Conservation (phyloP, 2,888 invertebrate species). For the Drosophila heteroneura region DNA sequence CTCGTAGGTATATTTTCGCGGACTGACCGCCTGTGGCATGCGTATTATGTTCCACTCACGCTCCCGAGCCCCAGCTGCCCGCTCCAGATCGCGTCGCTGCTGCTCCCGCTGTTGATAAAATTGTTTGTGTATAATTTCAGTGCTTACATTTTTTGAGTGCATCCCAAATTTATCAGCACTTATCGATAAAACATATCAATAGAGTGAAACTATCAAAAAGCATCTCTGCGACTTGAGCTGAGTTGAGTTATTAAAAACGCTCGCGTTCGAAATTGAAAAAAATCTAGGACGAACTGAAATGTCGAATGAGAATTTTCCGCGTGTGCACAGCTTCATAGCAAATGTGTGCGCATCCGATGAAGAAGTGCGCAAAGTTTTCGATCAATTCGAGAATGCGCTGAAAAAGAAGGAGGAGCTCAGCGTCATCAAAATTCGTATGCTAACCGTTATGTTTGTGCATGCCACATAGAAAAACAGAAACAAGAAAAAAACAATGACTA, state of each 20-base stretch:
- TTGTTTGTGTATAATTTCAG: background rate
- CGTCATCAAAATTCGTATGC: conserved; percentile 4
- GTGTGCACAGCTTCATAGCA: conserved; percentile 4
- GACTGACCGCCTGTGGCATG: conserved; percentile 86
- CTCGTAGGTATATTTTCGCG: conserved; percentile 84
- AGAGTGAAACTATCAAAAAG: background rate
- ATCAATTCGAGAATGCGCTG: conserved; percentile 12
- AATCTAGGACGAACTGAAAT: background rate
- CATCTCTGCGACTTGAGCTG: background rate
- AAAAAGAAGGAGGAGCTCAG: background rate
- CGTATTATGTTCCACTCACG: conserved; percentile 87
- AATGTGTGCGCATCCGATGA: background rate
- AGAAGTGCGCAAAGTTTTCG: background rate
- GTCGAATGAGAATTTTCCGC: conserved; percentile 7
- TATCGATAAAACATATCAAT: conserved; percentile 2
- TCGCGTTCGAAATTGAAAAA: background rate
- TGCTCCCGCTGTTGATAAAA: no score
- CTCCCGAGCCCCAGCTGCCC: no score
- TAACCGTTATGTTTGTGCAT: background rate
- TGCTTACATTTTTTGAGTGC: background rate
- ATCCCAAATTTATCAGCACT: background rate
- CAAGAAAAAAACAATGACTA: background rate
- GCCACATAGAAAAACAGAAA: background rate
- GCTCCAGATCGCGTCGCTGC: no score
- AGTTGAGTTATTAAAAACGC: background rate